phyloP scores from a whole-genome alignment of 2,113 vertebrate genomes.

The Pseudonaja textilis region DNA sequence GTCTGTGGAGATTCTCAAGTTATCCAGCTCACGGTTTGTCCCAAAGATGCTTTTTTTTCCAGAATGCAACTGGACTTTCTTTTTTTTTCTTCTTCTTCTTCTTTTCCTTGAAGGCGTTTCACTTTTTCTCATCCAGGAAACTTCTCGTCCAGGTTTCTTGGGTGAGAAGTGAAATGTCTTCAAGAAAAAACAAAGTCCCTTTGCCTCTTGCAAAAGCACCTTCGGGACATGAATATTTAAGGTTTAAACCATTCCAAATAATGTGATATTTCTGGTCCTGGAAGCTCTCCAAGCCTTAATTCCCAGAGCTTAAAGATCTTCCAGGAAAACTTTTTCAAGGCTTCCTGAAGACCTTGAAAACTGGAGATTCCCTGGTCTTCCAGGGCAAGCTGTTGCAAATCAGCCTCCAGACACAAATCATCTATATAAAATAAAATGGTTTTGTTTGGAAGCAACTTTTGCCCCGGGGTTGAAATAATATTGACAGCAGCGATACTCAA shows the following conservation, averaged over 20 bases:
- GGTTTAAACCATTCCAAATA: background rate
- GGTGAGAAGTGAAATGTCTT: background rate
- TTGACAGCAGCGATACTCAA: background rate
- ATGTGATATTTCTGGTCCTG: background rate
- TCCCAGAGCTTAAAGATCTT: background rate
- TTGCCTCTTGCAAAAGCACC: background rate
- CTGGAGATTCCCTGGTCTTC: background rate
- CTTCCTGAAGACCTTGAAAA: background rate
- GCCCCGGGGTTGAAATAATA: background rate
- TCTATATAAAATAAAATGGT: background rate
- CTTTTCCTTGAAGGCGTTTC: background rate
- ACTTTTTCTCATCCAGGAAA: background rate
- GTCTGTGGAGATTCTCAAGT: too few species aligned
- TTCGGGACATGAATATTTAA: background rate
- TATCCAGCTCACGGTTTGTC: too few species aligned
- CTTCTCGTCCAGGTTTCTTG: too few species aligned
- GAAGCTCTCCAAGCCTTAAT: background rate
- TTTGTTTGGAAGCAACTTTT: background rate
- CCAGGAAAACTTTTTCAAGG: background rate
- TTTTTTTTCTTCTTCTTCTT: too few species aligned
- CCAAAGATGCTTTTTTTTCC: too few species aligned
- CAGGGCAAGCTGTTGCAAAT: background rate
- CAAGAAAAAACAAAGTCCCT: background rate
- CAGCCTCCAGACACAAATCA: background rate
- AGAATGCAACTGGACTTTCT: background rate